phyloP scores from a whole-genome alignment of 2,888 invertebrate species.

The Linnaemya vulpina region DNA sequence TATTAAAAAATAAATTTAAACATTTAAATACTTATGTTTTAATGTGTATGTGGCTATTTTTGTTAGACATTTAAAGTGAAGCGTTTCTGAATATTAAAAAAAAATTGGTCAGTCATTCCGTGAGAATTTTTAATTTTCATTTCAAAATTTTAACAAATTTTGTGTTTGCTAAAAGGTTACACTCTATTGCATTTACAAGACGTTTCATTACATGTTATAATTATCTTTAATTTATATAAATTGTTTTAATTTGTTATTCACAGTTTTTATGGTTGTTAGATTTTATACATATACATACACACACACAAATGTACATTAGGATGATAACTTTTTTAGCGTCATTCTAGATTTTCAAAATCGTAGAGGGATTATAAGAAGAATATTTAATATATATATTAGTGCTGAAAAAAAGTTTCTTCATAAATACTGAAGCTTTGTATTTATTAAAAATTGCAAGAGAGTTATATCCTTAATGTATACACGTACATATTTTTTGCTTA shows the following conservation, averaged over 20 bases:
- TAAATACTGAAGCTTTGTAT: too few relatives aligned
- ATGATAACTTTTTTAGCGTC: too few relatives aligned
- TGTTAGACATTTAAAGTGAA: conserved; percentile 24
- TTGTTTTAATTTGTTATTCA: conserved; percentile 22
- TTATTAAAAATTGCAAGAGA: too few relatives aligned
- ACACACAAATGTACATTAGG: too few relatives aligned
- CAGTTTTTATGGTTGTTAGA: conserved; percentile 37
- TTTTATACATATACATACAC: too few relatives aligned
- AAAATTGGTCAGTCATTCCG: conserved; percentile 55
- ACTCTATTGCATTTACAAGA: conserved; percentile 56
- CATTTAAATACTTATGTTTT: neutral
- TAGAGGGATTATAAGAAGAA: too few relatives aligned
- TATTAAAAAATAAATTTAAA: too few relatives aligned
- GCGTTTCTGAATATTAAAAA: conserved; percentile 21
- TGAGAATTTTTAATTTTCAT: conserved; percentile 39
- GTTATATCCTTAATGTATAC: too few relatives aligned
- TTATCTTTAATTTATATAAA: conserved; percentile 54
- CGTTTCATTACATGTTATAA: conserved; percentile 58
- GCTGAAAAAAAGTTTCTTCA: too few relatives aligned
- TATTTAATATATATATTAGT: too few relatives aligned
- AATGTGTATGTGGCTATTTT: neutral
- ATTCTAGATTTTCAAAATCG: too few relatives aligned
- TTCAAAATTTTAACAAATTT: neutral
- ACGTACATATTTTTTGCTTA: neutral
- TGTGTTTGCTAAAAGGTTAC: conserved; percentile 47